Conservation (phyloP, 2,797 vertebrate genomes). For the Labeo calbasu region DNA sequence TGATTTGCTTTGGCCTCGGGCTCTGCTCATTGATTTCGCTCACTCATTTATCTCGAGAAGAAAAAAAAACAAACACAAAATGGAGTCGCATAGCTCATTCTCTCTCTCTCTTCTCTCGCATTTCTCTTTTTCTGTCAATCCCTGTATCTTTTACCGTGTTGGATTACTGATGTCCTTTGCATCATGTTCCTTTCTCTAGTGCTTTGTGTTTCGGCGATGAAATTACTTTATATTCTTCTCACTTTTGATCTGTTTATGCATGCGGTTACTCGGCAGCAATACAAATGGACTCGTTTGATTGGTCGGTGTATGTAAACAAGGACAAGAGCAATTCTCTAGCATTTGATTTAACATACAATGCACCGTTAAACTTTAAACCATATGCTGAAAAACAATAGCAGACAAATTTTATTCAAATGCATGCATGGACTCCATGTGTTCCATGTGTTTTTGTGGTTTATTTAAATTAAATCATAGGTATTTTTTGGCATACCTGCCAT, state of each 20-base stretch:
- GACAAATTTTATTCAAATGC: background rate
- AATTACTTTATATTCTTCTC: slow-evolving; percentile 41
- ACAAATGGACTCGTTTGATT: slow-evolving; percentile 42
- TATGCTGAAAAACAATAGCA: background rate
- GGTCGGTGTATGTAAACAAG: slow-evolving; percentile 28
- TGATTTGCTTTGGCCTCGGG: slow-evolving; percentile 32
- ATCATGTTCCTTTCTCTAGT: slow-evolving; percentile 7
- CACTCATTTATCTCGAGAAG: slow-evolving; percentile 44
- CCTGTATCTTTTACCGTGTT: slow-evolving; percentile 2
- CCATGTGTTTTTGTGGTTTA: background rate
- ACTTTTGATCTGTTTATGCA: slow-evolving; percentile 32
- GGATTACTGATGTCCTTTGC: slow-evolving; percentile 15
- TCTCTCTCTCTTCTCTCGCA: background rate
- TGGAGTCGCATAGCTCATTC: background rate
- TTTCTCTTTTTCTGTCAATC: background rate
- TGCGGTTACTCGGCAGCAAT: slow-evolving; percentile 15
- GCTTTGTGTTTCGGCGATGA: slow-evolving; percentile 18
- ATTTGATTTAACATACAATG: slow-evolving; percentile 26
- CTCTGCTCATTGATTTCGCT: slow-evolving; percentile 44
- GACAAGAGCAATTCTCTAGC: slow-evolving; percentile 25
- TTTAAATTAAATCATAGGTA: background rate
- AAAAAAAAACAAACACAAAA: background rate
- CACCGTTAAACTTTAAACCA: background rate
- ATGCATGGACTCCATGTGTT: background rate
- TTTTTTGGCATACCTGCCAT: background rate